Evolutionary conservation across 2,113 vertebrate genomes (phyloP), one percentile per base, ranked within the genome.

Genomic region (Podarcis cretensis): DNA sequence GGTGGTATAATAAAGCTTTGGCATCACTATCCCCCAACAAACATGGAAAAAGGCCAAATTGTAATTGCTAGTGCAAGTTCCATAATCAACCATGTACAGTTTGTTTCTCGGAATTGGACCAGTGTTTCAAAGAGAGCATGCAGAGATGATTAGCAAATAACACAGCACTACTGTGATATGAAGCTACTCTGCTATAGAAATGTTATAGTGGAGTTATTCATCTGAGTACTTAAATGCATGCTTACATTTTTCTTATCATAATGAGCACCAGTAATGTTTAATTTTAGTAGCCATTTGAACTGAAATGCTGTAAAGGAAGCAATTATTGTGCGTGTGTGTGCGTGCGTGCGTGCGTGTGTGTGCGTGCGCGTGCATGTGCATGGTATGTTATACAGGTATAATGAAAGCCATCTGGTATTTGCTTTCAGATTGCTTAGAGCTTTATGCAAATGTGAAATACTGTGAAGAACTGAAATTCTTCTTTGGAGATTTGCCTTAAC

Each of bases 11-110:
- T 92, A 66, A 91, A 92, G 63, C 89, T 92, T 89, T 94, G 92
- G 86, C 71, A 30, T 89, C 88, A 89, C 93, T 94, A 82, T 83
- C 9, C 3, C 73, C 32, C 37, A 94, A 93, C 87, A 94, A 92
- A 93, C 91, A 87, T 96, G 95, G 95, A 96, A 93, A 87, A 88
- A 79, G 68, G 94, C 95, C 96, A 97, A 75, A 84, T 90, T 93
- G 84, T 96, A 95, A 95, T 94, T 96, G 93, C 93, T 93, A 92
- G 82, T 94, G 87, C 74, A 86, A 88, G 59, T 89, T 91, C 89
- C 84, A 76, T 94, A 95, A 96, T 96, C 94, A 96, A 91, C 89
- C 87, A 27, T 93, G 91, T 93, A 86, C 3, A 32, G 92, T 96
- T 96, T 95, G 88, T 48, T 90, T 90, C 87, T 90, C 89, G 90